phyloP scores from a whole-genome alignment of 2,888 invertebrate species.

The Subacronicta megacephala region DNA sequence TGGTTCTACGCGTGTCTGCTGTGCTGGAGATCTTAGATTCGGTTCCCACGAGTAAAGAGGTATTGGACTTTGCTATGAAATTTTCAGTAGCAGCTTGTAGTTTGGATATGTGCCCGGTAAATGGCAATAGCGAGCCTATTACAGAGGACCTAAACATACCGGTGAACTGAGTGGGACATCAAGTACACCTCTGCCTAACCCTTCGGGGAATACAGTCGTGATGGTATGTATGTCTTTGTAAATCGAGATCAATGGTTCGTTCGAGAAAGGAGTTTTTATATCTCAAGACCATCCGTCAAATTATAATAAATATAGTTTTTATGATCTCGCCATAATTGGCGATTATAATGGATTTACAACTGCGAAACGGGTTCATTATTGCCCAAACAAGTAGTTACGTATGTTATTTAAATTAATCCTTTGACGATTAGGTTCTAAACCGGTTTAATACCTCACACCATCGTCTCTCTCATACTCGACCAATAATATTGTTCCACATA shows the following conservation, averaged over 20 bases:
- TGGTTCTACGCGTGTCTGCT: too few relatives aligned
- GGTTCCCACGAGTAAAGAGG: too few relatives aligned
- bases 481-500: conserved; percentile 54
- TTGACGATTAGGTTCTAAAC: conserved; percentile 40
- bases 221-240: too few relatives aligned
- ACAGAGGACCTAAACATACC: too few relatives aligned
- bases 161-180: too few relatives aligned
- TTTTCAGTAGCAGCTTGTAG: too few relatives aligned
- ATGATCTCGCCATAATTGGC: conserved; percentile 2
- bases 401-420: conserved; percentile 30
- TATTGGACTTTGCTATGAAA: too few relatives aligned
- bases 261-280: conserved; percentile 30
- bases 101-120: too few relatives aligned
- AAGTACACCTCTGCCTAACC: too few relatives aligned
- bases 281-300: conserved; percentile 23
- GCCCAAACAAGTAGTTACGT: conserved; percentile 21
- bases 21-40: too few relatives aligned
- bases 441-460: conserved; percentile 40
- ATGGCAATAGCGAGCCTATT: too few relatives aligned
- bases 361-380: conserved; percentile 20
- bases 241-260: conserved; percentile 9
- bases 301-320: conserved; percentile 31
- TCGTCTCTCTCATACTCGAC: conserved; percentile 23
- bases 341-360: conserved; percentile 27
- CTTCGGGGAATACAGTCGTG: too few relatives aligned